phyloP scores from a whole-genome alignment of 2,113 vertebrate genomes.

The Atherinomorus stipes region DNA sequence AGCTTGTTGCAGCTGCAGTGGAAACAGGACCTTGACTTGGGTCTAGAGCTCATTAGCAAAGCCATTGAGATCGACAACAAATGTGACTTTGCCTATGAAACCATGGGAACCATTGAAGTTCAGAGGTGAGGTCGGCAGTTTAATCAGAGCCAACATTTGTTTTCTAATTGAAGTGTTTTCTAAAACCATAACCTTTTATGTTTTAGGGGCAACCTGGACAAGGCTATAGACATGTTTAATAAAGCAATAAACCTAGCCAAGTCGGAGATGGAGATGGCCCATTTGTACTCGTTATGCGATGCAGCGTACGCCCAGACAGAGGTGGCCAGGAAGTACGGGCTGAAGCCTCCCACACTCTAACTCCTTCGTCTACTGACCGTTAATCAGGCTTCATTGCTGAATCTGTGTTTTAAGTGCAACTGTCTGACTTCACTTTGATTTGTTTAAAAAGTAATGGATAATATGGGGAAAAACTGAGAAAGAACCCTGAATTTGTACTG shows the following conservation, averaged over 20 bases:
- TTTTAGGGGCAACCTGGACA: conserved; percentile 97
- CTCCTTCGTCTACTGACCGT: conserved; percentile 29
- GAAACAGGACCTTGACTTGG: conserved; percentile 97
- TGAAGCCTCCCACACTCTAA: conserved; percentile 98
- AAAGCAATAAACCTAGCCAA: conserved; percentile 99
- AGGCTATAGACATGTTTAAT: conserved; percentile 99
- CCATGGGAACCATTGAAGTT: conserved; percentile 99
- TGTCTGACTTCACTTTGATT: conserved; percentile 74
- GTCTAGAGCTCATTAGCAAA: conserved; percentile 97
- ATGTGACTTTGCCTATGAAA: conserved; percentile 99
- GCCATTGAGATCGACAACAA: conserved; percentile 99
- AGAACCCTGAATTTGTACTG: conserved; percentile 42
- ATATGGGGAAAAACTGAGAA: conserved; percentile 13
- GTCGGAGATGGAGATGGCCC: conserved; percentile 99
- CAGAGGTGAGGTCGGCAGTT: conserved; percentile 87
- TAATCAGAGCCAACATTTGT: fast-evolving
- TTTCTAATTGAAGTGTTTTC: neutral
- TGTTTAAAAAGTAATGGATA: conserved; percentile 59
- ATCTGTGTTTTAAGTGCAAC: conserved; percentile 59
- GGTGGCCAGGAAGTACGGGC: conserved; percentile 97
- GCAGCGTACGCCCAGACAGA: conserved; percentile 98
- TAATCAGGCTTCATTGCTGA: conserved; percentile 52
- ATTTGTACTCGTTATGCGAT: conserved; percentile 97
- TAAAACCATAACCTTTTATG: conserved; percentile 14
- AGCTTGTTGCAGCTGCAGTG: conserved; percentile 99